Evolutionary conservation across 1,140 invertebrate genomes (phyloP), one percentile per base, ranked within the genome.

Genomic region (Heliconius congener): DNA sequence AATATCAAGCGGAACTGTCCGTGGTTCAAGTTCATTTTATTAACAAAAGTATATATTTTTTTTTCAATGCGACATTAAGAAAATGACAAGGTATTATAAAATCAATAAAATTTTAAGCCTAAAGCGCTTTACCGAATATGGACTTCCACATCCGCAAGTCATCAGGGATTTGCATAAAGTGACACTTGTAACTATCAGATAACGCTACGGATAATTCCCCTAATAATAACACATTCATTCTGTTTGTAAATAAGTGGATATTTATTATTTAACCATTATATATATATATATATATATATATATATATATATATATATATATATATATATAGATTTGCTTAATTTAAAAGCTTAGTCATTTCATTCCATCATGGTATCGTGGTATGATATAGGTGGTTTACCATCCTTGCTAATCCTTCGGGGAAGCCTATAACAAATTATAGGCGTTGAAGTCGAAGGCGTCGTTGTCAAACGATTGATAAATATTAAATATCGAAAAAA

Each of bases 111-210:
- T 81, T 57, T 77, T 82, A 81, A 83, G 81, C 76, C 82, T 74
- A 85, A 82, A 83, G 83, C 81, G 77, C 74, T 80, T 81, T 60
- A 71, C 81, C 82, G 72, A 82, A 84, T 81, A 81, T 70, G 81
- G 80, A 77, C 76, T 79, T 77, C 84, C 84, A 87, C 84, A 83
- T 88, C 82, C 66, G 85, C 82, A 80, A 74, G 79, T 83, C 82
- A 66, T 50, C 55, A 34, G 19, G 80, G 84, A 88, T 86, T 86
- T 86, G 87, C 86, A 86, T 88, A 86, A 87, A 86, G 79, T 79
- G 85, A 88, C 87, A 88, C 77, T 77, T 86, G 86, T 86, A 74
- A 74, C 73, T 57, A 73, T 9, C 71, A 46, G 75, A 81, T 81
- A 74, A 60, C 71, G 19, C 71, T n/a, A 9, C n/a, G 11, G 23